These are phyloP conservation scores for Camponotus vicinus DNA, from an alignment of 1,140 invertebrate species.

Conservation along the genomic window DNA sequence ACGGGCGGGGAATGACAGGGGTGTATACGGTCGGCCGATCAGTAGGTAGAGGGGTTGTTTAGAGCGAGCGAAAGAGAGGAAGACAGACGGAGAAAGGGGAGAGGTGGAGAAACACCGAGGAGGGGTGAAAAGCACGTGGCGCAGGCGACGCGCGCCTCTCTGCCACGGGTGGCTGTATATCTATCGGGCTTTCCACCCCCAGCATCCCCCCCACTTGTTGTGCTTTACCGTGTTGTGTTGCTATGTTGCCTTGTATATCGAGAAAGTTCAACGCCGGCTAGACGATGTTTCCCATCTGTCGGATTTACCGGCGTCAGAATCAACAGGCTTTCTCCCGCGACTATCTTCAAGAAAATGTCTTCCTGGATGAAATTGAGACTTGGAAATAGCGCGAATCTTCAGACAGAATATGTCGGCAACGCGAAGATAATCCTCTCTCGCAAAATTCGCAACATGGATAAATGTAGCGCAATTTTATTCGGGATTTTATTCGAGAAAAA, in stretches of 20 bases:
- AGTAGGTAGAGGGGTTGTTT: constrained; percentile 74
- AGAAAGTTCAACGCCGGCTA: constrained; percentile 85
- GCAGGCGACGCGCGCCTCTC: constrained; percentile 79
- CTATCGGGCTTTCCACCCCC: constrained; percentile 79
- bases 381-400: constrained; percentile 42
- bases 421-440: not conserved
- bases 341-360: constrained; percentile 2
- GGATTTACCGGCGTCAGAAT: constrained; percentile 70
- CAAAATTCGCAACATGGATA: constrained; percentile 22
- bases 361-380: constrained; percentile 55
- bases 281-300: constrained; percentile 81
- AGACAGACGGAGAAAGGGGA: constrained; percentile 71
- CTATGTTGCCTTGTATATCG: constrained; percentile 84
- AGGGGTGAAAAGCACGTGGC: constrained; percentile 77
- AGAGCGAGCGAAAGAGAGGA: constrained; percentile 76
- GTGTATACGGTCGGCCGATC: constrained; percentile 74
- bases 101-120: constrained; percentile 63
- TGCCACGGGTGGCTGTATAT: constrained; percentile 74
- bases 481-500: not conserved
- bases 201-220: constrained; percentile 83
- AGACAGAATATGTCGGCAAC: not conserved
- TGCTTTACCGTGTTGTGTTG: constrained; percentile 82
- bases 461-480: not conserved
- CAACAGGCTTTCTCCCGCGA: constrained; percentile 78
- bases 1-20: constrained; percentile 72